Conservation (phyloP, 2,888 invertebrate genomes). For the Lymantria monacha region DNA sequence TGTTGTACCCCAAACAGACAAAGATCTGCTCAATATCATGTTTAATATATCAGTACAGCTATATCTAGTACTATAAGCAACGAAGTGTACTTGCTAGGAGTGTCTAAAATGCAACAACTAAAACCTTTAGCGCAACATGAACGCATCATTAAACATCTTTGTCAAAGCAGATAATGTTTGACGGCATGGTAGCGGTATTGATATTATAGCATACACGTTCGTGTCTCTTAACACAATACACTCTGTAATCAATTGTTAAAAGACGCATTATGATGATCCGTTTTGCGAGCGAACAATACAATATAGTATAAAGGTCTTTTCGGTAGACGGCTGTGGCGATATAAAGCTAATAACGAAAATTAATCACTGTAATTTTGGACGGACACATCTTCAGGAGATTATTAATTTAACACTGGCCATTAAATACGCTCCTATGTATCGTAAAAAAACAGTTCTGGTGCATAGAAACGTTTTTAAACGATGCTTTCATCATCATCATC, state of each 20-base stretch:
- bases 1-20: too few species aligned
- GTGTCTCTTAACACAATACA: slow-evolving; percentile 5
- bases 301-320: neutral
- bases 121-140: neutral
- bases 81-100: too few species aligned
- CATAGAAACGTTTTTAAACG: too few species aligned
- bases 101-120: too few species aligned
- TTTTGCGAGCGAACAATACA: slow-evolving; percentile 1
- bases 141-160: slow-evolving; percentile 1
- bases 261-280: slow-evolving; percentile 4
- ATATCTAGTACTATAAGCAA: too few species aligned
- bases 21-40: too few species aligned
- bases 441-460: too few species aligned
- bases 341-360: neutral
- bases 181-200: neutral
- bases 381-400: neutral
- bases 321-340: neutral
- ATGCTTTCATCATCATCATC: too few species aligned
- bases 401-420: too few species aligned
- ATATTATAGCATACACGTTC: slow-evolving; percentile 5
- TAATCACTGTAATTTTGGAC: neutral
- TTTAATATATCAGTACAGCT: too few species aligned
- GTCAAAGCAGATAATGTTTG: slow-evolving; percentile 1
- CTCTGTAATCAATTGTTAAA: slow-evolving; percentile 2
- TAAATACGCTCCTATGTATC: too few species aligned